Conservation (phyloP, 2,113 vertebrate genomes). For the Synchiropus splendidus region DNA sequence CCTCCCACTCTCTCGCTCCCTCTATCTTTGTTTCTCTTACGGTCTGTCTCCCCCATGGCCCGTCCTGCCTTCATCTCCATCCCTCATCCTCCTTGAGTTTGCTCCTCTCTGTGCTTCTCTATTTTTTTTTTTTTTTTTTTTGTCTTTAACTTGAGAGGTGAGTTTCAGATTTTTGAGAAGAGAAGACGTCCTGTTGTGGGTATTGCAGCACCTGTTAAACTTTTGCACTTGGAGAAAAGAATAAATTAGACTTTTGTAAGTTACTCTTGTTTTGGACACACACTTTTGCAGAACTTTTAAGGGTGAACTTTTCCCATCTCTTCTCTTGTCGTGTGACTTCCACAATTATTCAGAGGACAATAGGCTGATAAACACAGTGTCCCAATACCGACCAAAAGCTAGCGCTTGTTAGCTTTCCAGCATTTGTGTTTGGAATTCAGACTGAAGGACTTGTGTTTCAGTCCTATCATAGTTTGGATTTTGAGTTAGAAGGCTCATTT, state of each 20-base stretch:
- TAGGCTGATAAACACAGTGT: background rate
- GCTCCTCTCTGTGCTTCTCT: slow-evolving; percentile 16
- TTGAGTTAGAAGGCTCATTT: no score
- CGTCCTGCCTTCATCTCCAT: slow-evolving; percentile 52
- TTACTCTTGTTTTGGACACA: slow-evolving; percentile 36
- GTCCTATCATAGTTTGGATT: no score
- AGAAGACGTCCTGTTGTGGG: slow-evolving; percentile 33
- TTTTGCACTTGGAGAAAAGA: slow-evolving; percentile 38
- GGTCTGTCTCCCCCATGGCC: slow-evolving; percentile 49
- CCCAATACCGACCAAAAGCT: no score
- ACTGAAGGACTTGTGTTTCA: no score
- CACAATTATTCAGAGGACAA: slow-evolving; percentile 27
- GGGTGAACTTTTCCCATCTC: slow-evolving; percentile 3
- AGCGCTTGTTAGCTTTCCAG: no score
- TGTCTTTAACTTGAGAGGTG: slow-evolving; percentile 24
- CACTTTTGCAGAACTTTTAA: no score
- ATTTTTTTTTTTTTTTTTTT: slow-evolving; percentile 2
- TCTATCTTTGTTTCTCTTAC: slow-evolving; percentile 46
- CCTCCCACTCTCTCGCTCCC: slow-evolving; percentile 51
- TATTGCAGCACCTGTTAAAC: slow-evolving; percentile 55
- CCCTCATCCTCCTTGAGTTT: slow-evolving; percentile 45
- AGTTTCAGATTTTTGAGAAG: slow-evolving; percentile 30
- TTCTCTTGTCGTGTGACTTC: slow-evolving; percentile 23
- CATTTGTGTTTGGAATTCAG: no score
- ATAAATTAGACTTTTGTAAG: slow-evolving; percentile 21